Evolutionary conservation across 2,888 invertebrate genomes (phyloP).

Genomic region (Cabera pusaria): DNA sequence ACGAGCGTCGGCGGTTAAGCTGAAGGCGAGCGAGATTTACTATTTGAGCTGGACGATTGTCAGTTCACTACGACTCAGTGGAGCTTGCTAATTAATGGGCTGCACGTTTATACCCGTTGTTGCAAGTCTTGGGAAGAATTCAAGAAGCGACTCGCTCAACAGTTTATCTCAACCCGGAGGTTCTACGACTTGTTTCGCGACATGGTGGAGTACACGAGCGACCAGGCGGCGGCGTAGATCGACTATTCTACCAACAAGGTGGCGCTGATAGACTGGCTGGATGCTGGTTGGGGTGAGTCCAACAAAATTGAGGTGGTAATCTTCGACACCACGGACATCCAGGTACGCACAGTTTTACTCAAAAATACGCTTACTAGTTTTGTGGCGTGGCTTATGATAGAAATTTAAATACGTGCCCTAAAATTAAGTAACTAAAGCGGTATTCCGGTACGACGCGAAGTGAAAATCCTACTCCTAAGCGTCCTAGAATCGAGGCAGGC

Average conservation of each 20-base stretch:
- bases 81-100: too few species aligned
- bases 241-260: conserved; percentile 11
- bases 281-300: conserved; percentile 2
- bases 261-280: conserved; percentile 15
- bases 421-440: neutral
- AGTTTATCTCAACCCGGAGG: conserved; percentile 16
- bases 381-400: neutral
- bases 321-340: conserved; percentile 14
- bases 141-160: conserved; percentile 6
- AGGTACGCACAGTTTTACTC: conserved; percentile 16
- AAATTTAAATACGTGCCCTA: conserved; percentile 1
- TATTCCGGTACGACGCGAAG: neutral
- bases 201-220: conserved; percentile 17
- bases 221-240: conserved; percentile 13
- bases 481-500: neutral
- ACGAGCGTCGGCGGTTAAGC: too few species aligned
- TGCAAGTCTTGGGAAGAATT: conserved; percentile 11
- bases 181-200: conserved; percentile 17
- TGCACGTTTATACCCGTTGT: conserved; percentile 9
- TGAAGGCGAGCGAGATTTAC: too few species aligned
- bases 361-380: too few species aligned
- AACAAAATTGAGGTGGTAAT: conserved; percentile 21
- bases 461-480: neutral
- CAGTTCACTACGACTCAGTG: too few species aligned
- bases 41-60: too few species aligned